These are phyloP conservation scores for Atethmia centrago DNA, from an alignment of 2,888 invertebrate species.

Conservation along the genomic window DNA sequence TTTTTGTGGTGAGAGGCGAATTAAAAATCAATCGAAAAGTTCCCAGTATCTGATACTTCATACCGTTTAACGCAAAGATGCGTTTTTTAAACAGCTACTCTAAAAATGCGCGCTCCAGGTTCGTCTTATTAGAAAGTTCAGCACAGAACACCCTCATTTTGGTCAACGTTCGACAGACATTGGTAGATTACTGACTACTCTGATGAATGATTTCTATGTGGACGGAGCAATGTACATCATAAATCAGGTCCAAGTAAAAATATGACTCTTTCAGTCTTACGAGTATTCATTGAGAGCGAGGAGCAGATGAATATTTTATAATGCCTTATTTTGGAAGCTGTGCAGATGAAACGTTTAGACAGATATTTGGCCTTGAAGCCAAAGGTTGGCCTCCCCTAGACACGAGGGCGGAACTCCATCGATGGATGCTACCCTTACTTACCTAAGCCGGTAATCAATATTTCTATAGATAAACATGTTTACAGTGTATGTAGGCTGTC, in stretches of 20 bases:
- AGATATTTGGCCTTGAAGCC: conserved; percentile 12
- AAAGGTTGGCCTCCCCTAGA: neutral
- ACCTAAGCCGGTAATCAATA: neutral
- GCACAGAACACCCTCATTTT: neutral
- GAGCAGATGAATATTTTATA: neutral
- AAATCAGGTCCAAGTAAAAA: neutral
- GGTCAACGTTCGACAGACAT: conserved; percentile 16
- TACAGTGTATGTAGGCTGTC: neutral
- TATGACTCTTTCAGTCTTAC: conserved; percentile 12
- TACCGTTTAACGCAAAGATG: neutral
- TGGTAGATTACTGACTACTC: neutral
- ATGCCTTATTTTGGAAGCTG: conserved; percentile 6
- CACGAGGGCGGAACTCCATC: no score
- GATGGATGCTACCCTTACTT: conserved; percentile 5
- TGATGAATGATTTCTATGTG: neutral
- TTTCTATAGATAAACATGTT: neutral
- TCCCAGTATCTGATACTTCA: neutral
- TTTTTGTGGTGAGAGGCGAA: neutral
- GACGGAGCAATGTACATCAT: conserved; percentile 13
- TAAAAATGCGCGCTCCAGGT: neutral
- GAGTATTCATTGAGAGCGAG: neutral
- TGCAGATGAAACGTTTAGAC: conserved; percentile 1
- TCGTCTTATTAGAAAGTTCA: neutral
- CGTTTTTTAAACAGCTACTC: conserved; percentile 12
- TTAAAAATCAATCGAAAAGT: neutral